Base-by-base conservation (phyloP, 2,797 vertebrate species). In the Choloepus didactylus region DNA sequence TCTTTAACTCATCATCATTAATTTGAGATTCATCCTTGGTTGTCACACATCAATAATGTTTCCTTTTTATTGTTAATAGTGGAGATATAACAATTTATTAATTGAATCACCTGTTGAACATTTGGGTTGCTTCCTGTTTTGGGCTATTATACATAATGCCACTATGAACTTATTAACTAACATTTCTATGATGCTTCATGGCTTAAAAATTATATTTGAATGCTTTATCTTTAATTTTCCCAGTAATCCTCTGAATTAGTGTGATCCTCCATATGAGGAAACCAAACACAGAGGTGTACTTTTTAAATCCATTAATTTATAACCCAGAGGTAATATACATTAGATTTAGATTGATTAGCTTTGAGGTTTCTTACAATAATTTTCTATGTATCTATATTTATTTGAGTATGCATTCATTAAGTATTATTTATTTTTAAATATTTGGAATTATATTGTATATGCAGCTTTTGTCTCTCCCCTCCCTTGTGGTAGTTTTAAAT, bases 301-400 rank as follows among this genome's bases (percentile, higher is more conserved):
- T 91, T 76, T 44, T 5, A 89, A 83, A 64, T 87, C 35, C 72
- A 21, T 70, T 84, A n/a, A 80, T 83, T 93, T 89, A 44, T 77
- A 90, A 56, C 51, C 2, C 19, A 73, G 41, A 70, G 38, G 60
- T 77, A 75, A 91, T 93, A 35, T 7, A 59, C 38, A 23, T 46
- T 72, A 35, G 56, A 54, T 70, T 88, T 89, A 60, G 59, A 27
- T 87, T 62, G 35, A 38, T 38, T n/a, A 46, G 27, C 38, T 82
- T 56, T 86, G 60, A 66, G 59, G 7, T 73, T 72, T 73, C 29
- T 72, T 62, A 62, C 1, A 66, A 2, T 89, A 35, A 51, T 77
- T 73, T 38, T 75, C 25, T 76, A 9, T 60, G 31, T 49, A 35
- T 9, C 23, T 35, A 49, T 59, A 60, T n/a, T 21, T 81, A 15